Evolutionary conservation across 2,797 vertebrate genomes (phyloP).

Genomic region (Myiotriccus ornatus): DNA sequence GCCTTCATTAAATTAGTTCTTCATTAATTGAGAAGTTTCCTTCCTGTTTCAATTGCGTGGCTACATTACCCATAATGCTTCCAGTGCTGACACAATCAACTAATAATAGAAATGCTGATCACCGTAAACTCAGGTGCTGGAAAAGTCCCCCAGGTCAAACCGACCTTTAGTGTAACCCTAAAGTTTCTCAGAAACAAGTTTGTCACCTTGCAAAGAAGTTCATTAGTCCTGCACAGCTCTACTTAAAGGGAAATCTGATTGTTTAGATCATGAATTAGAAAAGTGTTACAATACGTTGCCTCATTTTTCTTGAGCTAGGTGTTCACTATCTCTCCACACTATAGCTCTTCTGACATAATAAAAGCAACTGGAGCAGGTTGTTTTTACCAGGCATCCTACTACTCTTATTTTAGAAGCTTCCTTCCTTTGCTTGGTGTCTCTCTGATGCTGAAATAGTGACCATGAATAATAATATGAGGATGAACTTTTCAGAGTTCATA

Average conservation of each 20-base stretch:
- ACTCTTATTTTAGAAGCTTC: neutral
- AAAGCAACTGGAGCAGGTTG: neutral
- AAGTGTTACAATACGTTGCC: neutral
- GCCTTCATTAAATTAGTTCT: slow-evolving; percentile 30
- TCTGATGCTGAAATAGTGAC: neutral
- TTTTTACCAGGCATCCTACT: neutral
- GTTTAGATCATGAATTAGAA: neutral
- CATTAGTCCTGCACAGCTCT: neutral
- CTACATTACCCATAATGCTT: neutral
- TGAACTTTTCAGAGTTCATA: neutral
- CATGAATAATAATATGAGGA: neutral
- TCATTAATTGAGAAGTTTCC: slow-evolving; percentile 5
- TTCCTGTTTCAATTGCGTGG: slow-evolving; percentile 4
- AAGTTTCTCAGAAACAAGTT: neutral
- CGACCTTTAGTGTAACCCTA: neutral
- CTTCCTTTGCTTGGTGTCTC: neutral
- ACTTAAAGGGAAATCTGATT: neutral
- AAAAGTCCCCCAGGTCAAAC: neutral
- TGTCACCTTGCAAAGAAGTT: neutral
- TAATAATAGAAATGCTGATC: slow-evolving; percentile 27
- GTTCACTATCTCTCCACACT: neutral
- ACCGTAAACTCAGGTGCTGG: neutral
- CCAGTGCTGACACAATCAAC: neutral
- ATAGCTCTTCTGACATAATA: neutral
- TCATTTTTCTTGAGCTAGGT: neutral